phyloP scores from a whole-genome alignment of 2,113 vertebrate genomes.

The Austrofundulus limnaeus region DNA sequence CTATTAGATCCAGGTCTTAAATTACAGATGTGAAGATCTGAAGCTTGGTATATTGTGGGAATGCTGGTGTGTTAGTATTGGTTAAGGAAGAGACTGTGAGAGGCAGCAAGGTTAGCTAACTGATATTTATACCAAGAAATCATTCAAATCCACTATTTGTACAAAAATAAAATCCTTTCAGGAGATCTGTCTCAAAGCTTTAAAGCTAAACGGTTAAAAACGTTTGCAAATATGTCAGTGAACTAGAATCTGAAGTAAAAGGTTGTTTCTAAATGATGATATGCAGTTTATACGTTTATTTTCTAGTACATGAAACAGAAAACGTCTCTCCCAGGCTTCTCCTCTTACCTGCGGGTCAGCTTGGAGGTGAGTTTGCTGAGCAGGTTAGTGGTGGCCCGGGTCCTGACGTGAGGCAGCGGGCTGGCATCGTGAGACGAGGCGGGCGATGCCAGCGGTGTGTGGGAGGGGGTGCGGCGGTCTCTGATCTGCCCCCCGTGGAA shows the following conservation, averaged over 20 bases:
- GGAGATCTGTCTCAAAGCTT: no score
- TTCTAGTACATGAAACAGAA: no score
- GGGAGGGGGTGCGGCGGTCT: conserved; percentile 83
- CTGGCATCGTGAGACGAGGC: conserved; percentile 84
- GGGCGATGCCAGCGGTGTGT: conserved; percentile 85
- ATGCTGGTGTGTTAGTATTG: conserved; percentile 60
- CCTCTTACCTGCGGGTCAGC: conserved; percentile 89
- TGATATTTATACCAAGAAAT: conserved; percentile 14
- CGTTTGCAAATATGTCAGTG: conserved; percentile 1
- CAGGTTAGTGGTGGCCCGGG: conserved; percentile 88
- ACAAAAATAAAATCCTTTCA: neutral
- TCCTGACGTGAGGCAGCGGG: conserved; percentile 83
- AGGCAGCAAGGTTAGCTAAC: conserved; percentile 48
- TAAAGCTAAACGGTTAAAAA: neutral
- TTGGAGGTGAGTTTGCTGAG: conserved; percentile 95
- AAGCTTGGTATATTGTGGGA: conserved; percentile 37
- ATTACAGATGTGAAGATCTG: conserved; percentile 1
- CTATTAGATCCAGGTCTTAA: conserved; percentile 55
- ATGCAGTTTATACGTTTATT: no score
- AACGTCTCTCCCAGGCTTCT: conserved; percentile 28
- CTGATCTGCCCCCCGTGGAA: conserved; percentile 93
- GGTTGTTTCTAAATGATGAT: neutral
- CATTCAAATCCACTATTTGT: conserved; percentile 5
- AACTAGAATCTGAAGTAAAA: neutral
- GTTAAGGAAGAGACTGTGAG: conserved; percentile 46